Evolutionary conservation across 2,797 vertebrate genomes (phyloP), one percentile per base, ranked within the genome.

Genomic region (Furcifer pardalis): DNA sequence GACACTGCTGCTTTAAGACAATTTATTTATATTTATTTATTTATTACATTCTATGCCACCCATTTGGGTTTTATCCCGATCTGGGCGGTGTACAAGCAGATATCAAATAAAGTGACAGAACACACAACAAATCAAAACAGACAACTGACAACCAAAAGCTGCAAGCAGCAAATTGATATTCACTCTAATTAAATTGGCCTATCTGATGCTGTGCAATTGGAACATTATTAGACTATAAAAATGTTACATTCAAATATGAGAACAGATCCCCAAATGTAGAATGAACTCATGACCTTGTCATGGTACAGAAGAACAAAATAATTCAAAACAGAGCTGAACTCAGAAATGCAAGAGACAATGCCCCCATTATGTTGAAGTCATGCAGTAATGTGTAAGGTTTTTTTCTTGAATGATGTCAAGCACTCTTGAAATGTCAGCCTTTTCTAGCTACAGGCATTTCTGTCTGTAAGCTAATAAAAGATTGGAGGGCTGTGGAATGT

Each of bases 361-460:
- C 84, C 49, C 60, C 82, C 89, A 49, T 92, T 96, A 91, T 94
- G 89, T 77, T 86, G 60, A 88, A 76, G 78, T 88, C 75, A 81
- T 86, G 86, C 15, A 0, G 27, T 89, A 90, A 87, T 27, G 37
- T 71, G 72, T 85, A 77, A 52, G 66, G 44, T 19, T 85, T 85
- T 62, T 90, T 71, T 60, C 72, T 81, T 86, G 86, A 90, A 89
- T 0, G 0, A 87, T 92, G 91, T 91, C 94, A 93, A 82, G 92
- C 91, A 92, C 91, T 94, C 91, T 88, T 81, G 84, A 94, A 96
- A 95, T 94, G 91, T 94, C 94, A 95, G 74, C 66, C 88, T 88
- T 83, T 88, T 84, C 83, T 83, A 62, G 56, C 75, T 93, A 79
- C 77, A 81, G 68, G 60, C 76, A 27, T 23, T 93, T 84, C 66